phyloP scores from a whole-genome alignment of 2,797 vertebrate species.

The Enoplosus armatus region DNA sequence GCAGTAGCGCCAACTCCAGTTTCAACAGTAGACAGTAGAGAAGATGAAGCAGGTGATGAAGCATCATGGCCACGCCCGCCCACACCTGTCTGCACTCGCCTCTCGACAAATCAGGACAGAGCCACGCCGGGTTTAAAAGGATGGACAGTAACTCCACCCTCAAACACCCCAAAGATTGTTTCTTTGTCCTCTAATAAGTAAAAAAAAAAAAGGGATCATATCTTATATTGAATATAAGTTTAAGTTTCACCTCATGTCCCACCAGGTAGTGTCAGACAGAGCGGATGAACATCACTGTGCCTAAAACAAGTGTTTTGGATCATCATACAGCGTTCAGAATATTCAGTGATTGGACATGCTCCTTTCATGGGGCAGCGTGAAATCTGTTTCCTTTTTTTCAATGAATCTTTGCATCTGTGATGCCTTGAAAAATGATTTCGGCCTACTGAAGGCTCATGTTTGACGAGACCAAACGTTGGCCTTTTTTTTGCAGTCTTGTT shows the following conservation, averaged over 20 bases:
- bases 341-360: constrained; percentile 31
- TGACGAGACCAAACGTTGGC: constrained; percentile 55
- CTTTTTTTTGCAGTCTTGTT: constrained; percentile 54
- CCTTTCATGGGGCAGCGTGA: neutral
- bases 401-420: constrained; percentile 76
- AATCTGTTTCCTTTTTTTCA: neutral
- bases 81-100: constrained; percentile 46
- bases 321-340: constrained; percentile 30
- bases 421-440: constrained; percentile 63
- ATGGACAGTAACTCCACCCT: constrained; percentile 18
- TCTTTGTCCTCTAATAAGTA: constrained; percentile 32
- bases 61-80: constrained; percentile 23
- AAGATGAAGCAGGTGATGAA: constrained; percentile 22
- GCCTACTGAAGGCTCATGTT: constrained; percentile 35
- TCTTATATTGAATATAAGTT: constrained; percentile 57
- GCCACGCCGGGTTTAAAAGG: constrained; percentile 36
- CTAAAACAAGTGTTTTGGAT: constrained; percentile 62
- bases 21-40: constrained; percentile 83
- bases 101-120: constrained; percentile 51
- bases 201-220: constrained; percentile 69
- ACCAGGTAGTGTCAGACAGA: constrained; percentile 46
- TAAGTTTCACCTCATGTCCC: constrained; percentile 46
- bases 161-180: constrained; percentile 48
- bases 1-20: constrained; percentile 87
- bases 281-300: constrained; percentile 73